Base-by-base conservation (phyloP, 2,888 invertebrate species). In the Adelognathus sp. region DNA sequence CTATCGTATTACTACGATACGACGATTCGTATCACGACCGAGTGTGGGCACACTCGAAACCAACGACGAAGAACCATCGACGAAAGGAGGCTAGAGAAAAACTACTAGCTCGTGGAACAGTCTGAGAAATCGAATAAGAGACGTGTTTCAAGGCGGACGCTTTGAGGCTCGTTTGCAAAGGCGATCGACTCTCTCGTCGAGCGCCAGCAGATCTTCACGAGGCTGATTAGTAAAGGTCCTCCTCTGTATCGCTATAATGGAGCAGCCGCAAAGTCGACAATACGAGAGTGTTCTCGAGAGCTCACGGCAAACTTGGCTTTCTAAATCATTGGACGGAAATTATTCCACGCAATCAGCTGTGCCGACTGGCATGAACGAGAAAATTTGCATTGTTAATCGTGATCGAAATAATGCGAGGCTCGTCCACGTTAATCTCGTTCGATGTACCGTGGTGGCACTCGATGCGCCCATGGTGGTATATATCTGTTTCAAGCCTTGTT, bases 361-460 rank as follows among this genome's bases (percentile, higher is more conserved):
- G 72, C 56, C 64, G 36, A 18, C 33, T 58, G 54, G 46, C 21
- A 70, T 44, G 71, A 60, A 66, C 41, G 66, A 60, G 73, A 79
- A 82, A 83, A 88, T 87, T 87, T 86, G 85, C 86, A 87, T 89
- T 86, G 87, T 86, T 87, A 87, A 88, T 88, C 88, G 86, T 82
- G 85, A 88, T 87, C 82, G 83, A 82, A 86, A 85, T 86, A 85
- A 88, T 86, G 80, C 76, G 78, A 52, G 27, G 33, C 46, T 41
- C 54, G 36, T 29, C 27, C 52, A 41, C 54, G 64, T 60, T 71
- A 64, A 60, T 71, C 44, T 54, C 39, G 36, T 44, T 61, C 31
- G 67, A 67, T 61, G 14, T 2, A 27, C 52, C 14, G 29, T 7
- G 31, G 31, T 31, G 6, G 14, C 14, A 14, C 29, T 60, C 58